Base-by-base conservation (phyloP, 1,140 invertebrate genomes). In the Drosophila jambulina region DNA sequence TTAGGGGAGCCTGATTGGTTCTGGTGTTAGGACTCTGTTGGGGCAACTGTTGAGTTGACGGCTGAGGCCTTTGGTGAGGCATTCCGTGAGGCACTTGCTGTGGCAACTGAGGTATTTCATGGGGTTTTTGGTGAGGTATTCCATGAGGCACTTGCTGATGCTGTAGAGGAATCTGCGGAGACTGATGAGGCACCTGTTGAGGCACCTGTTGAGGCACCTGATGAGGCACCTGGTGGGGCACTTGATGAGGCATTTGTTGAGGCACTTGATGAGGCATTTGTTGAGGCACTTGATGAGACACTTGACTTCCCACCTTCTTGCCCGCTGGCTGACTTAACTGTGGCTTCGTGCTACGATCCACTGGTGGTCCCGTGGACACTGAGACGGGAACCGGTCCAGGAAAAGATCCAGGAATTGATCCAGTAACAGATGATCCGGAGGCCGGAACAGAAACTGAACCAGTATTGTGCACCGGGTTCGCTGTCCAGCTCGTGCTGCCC, bases 401-500 rank as follows among this genome's bases (percentile, higher is more conserved):
- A 34, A 13, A 34, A 13, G 32, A 34, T 12, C 32, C 32, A 12
- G 32, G 12, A 13, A n/a, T 17, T 0, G 45, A 23, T 8, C 59
- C 70, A 2, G 61, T n/a, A 8, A 40, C 15, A 3, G 43, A 21
- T 6, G 42, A 23, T 4, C 43, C 43, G 1, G 43, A 3, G 9
- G 43, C 7, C 3, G 45, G 45, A 0, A 23, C 13, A 3, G 25
- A 13, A n/a, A 10, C 7, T 3, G 45, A 25, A 0, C 63, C 70
- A 2, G 53, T 21, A 34, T 64, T 68, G 27, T 91, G 83, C 67
- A 86, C 77, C 0, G 91, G 91, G 87, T 92, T 92, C 4, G 86
- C 71, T 25, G 91, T 92, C 91, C 91, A 92, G 58, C 80, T 92
- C 9, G 91, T 86, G 61, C 77, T 82, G 17, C 74, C 61, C 58